Evolutionary conservation across 2,113 vertebrate species (phyloP).

Genomic region (Notarius quadriscutis): DNA sequence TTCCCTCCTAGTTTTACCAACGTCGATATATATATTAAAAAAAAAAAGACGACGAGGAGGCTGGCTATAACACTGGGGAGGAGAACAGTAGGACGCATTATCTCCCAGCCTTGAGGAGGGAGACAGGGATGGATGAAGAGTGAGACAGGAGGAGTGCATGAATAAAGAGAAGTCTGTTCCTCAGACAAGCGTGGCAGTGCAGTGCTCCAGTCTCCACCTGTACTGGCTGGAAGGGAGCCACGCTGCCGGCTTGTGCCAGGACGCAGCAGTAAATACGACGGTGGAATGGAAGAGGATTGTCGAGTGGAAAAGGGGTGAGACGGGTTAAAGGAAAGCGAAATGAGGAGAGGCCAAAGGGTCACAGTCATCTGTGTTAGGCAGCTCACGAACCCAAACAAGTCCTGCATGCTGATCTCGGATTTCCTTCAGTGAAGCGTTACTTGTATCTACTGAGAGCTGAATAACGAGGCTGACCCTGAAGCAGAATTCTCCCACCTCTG

Average conservation of each 20-base stretch:
- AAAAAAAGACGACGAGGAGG: background rate
- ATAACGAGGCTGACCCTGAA: background rate
- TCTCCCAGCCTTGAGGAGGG: constrained; percentile 24
- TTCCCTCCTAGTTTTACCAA: background rate
- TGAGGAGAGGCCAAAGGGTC: constrained; percentile 19
- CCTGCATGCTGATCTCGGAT: constrained; percentile 36
- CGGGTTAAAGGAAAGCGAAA: constrained; percentile 44
- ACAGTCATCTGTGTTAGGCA: constrained; percentile 3
- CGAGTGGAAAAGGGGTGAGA: constrained; percentile 31
- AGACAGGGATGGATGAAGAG: constrained; percentile 45
- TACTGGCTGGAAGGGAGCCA: constrained; percentile 45
- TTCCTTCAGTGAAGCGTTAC: constrained; percentile 23
- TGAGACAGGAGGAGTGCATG: constrained; percentile 7
- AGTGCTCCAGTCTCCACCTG: constrained; percentile 50
- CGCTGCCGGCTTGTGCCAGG: constrained; percentile 15
- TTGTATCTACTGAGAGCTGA: background rate
- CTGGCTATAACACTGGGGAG: background rate
- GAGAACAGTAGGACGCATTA: constrained; percentile 46
- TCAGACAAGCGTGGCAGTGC: constrained; percentile 32
- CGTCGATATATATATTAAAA: background rate
- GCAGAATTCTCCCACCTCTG: background rate
- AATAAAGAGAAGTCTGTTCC: constrained; percentile 54
- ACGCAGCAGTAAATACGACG: constrained; percentile 25
- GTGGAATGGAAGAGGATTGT: constrained; percentile 14
- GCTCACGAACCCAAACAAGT: constrained; percentile 1